Base-by-base conservation (phyloP, 2,888 invertebrate genomes). In the Agrochola lychnidis region DNA sequence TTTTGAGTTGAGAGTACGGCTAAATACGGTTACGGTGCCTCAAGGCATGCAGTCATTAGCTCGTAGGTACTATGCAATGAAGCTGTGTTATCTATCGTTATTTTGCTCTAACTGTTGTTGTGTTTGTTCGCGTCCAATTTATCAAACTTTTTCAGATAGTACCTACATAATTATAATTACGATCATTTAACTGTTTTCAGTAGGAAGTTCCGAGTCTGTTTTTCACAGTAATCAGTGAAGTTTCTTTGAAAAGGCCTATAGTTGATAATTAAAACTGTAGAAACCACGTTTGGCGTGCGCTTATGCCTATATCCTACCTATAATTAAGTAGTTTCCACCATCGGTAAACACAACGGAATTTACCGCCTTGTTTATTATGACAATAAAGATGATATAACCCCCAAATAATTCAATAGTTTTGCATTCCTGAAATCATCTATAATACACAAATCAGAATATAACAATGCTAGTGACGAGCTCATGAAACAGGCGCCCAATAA, bases 391-490 rank as follows among this genome's bases (percentile, higher is more conserved):
- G 67, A 73, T 53, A 68, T 70, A 79, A 79, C 51, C n/a, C 12
- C 48, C 9, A 63, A 83, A 79, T 67, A 79, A 83, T 68, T 79
- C 62, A 51, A 74, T 74, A 71, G 82, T 66, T 83, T 83, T 57
- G 80, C 62, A 79, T 82, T 80, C 73, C 64, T 76, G 66, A 78
- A 78, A 70, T 56, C 40, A 70, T 66, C 62, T 53, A 53, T 59
- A 73, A 70, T 70, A 76, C 66, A 71, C 84, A 80, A 76, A 84
- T 73, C 53, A 59, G 42, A 69, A 62, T 69, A 68, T 77, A 78
- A 87, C 86, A 84, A 86, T 84, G 77, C 64, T 59, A 56, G 76
- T 83, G 85, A 87, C 73, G 79, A 63, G 63, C 78, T 73, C 74
- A 77, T 79, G 74, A 84, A 81, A 71, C 77, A 70, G 77, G 61